Evolutionary conservation across 2,797 vertebrate genomes (phyloP).

Genomic region (Paguma larvata): DNA sequence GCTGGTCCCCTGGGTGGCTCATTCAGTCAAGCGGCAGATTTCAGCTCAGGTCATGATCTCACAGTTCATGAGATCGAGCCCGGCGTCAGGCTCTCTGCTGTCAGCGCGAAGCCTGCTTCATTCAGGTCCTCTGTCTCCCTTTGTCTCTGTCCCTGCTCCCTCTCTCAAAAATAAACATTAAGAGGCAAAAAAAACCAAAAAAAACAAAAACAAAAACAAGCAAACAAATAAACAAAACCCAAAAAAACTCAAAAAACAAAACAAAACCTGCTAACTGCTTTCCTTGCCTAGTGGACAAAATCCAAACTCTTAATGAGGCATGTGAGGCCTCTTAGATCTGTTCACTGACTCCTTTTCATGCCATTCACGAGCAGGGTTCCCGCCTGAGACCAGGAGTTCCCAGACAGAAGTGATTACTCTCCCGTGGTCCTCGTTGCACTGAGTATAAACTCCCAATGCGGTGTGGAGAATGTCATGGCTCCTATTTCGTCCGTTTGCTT

Average conservation of each 20-base stretch:
- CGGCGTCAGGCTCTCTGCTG: no score
- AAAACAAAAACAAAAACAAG: no score
- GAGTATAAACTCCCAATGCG: background rate
- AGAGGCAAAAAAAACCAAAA: no score
- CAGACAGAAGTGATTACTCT: background rate
- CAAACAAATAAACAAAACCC: no score
- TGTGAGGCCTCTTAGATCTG: conserved; percentile 14
- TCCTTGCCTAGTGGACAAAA: background rate
- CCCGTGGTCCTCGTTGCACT: background rate
- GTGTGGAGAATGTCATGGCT: background rate
- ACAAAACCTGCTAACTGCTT: background rate
- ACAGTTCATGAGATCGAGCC: no score
- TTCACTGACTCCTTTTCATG: background rate
- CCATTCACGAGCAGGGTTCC: background rate
- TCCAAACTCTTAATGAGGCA: background rate
- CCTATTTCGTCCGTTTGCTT: background rate
- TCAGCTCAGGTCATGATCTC: no score
- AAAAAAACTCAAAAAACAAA: no score
- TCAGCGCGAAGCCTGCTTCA: no score
- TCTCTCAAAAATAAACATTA: no score
- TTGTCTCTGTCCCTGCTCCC: no score
- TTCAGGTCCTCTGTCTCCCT: no score
- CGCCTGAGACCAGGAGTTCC: background rate
- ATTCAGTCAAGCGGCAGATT: no score
- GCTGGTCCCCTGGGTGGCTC: background rate